Conservation (phyloP, 2,888 invertebrate genomes). For the Epirrhoe alternata region DNA sequence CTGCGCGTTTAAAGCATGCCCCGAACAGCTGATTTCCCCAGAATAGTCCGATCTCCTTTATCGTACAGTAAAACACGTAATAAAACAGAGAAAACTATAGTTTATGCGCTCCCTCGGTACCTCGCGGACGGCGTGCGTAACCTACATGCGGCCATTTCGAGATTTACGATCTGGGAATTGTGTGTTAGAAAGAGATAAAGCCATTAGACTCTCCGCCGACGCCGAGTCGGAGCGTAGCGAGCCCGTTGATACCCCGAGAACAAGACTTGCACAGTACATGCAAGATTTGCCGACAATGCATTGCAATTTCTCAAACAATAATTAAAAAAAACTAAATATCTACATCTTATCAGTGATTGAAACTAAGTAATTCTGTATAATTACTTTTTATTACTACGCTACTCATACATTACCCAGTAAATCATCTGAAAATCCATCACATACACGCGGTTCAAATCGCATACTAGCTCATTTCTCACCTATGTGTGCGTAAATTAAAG, state of each 20-base stretch:
- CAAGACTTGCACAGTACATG: constrained; percentile 70
- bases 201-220: constrained; percentile 80
- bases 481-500: constrained; percentile 84
- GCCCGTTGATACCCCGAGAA: constrained; percentile 72
- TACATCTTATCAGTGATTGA: constrained; percentile 3
- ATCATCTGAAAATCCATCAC: constrained; percentile 57
- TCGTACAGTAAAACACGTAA: constrained; percentile 79
- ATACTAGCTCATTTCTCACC: constrained; percentile 80
- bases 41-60: constrained; percentile 82
- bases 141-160: constrained; percentile 86
- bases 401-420: constrained; percentile 19
- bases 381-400: constrained; percentile 10
- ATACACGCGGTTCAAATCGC: constrained; percentile 66
- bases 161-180: constrained; percentile 86
- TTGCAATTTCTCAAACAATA: background rate
- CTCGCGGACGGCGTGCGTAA: constrained; percentile 84
- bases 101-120: constrained; percentile 81
- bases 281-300: constrained; percentile 49
- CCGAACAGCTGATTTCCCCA: constrained; percentile 84
- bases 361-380: background rate
- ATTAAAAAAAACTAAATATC: constrained; percentile 13
- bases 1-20: constrained; percentile 84
- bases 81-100: constrained; percentile 85
- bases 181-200: constrained; percentile 83
- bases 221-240: constrained; percentile 72